Evolutionary conservation across 2,113 vertebrate genomes (phyloP).

Genomic region (Ameiurus melas): DNA sequence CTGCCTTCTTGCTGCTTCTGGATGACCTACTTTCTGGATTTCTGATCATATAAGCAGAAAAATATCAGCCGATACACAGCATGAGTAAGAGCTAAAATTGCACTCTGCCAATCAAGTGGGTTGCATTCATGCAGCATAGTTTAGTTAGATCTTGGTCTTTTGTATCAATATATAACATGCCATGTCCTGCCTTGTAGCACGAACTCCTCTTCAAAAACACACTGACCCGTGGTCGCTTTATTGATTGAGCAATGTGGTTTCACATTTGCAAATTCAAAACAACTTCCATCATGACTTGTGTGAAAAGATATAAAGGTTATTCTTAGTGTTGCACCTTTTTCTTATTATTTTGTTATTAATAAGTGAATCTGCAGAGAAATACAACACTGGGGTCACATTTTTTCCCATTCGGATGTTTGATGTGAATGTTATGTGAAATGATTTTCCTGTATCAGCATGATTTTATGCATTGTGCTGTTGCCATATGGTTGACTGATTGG

Average conservation of each 20-base stretch:
- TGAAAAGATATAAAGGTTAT: neutral
- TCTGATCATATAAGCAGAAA: slow-evolving; percentile 14
- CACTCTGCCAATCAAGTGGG: neutral
- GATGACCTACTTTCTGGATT: slow-evolving; percentile 29
- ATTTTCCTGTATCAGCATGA: neutral
- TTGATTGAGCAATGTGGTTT: neutral
- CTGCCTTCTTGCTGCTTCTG: neutral
- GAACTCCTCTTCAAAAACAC: neutral
- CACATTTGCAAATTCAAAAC: neutral
- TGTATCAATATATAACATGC: neutral
- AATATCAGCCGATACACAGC: slow-evolving; percentile 8
- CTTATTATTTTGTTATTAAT: neutral
- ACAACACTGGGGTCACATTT: neutral
- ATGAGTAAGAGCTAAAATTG: neutral
- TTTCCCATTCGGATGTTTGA: neutral
- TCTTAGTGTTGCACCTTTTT: neutral
- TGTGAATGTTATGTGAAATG: neutral
- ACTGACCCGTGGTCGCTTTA: neutral
- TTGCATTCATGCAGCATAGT: slow-evolving; percentile 6
- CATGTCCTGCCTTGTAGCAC: neutral
- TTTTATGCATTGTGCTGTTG: neutral
- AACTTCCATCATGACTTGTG: neutral
- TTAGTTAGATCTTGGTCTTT: neutral
- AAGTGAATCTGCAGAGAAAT: neutral
- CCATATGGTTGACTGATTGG: neutral